Conservation (phyloP, 1,140 invertebrate species). For the Coelopa frigida region DNA sequence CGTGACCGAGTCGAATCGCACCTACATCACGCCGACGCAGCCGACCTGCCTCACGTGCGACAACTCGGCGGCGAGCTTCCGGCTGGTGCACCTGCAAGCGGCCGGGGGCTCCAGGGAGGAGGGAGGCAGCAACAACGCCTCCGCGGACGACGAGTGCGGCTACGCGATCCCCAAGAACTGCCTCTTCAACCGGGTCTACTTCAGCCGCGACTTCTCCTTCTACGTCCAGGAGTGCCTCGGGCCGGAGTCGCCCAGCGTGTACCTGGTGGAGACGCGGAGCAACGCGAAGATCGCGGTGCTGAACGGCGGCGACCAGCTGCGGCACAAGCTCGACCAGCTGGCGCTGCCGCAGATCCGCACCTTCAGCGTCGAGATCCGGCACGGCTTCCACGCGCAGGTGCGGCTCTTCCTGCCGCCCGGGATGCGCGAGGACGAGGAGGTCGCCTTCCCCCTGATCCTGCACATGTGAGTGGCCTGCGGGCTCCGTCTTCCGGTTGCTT, state of each 20-base stretch:
- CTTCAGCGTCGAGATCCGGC: conserved; percentile 52
- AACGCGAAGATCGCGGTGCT: conserved; percentile 52
- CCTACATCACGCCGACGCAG: conserved; percentile 37
- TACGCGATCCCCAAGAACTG: conserved; percentile 51
- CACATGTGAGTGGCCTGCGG: conserved; percentile 73
- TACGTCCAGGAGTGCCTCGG: conserved; percentile 64
- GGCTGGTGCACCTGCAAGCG: conserved; percentile 16
- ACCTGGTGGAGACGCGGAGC: conserved; percentile 52
- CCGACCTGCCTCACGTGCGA: conserved; percentile 42
- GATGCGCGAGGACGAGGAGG: conserved; percentile 70
- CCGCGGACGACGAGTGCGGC: conserved; percentile 25
- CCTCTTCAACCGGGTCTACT: conserved; percentile 57
- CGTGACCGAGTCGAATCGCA: conserved; percentile 38
- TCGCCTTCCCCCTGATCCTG: conserved; percentile 71
- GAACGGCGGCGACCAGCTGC: conserved; percentile 49
- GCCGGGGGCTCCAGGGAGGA: not conserved
- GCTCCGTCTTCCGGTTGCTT: not conserved
- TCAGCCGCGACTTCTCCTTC: conserved; percentile 55
- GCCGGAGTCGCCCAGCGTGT: conserved; percentile 58
- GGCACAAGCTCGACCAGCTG: conserved; percentile 47
- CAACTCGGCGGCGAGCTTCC: conserved; percentile 33
- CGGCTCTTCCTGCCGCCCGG: conserved; percentile 66
- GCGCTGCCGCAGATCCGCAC: conserved; percentile 54
- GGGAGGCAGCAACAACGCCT: conserved; percentile 2
- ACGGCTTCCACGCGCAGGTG: conserved; percentile 50